Percentiles rank a stretch among this genome's conserved stretches.
Evolutionary conservation across 2,888 invertebrate genomes (phyloP).

Genomic region (Malthinus seriepunctatus): DNA sequence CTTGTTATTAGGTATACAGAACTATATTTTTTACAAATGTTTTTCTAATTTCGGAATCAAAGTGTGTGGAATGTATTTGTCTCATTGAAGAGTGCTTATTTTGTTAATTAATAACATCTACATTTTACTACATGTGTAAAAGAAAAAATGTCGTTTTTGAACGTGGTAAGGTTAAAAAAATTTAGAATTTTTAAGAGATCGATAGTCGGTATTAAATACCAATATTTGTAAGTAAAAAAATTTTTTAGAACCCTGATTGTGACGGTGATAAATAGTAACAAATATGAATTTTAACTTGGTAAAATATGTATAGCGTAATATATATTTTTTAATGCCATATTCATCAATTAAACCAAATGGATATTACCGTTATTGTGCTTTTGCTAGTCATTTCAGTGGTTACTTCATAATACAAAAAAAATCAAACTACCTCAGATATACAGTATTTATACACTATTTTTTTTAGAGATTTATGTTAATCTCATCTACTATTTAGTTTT

Average conservation of each 20-base stretch:
- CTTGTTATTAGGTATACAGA: no score
- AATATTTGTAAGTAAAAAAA: constrained; percentile 9
- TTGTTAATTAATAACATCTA: constrained; percentile 17
- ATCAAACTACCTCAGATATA: constrained; percentile 44
- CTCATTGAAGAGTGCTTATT: neutral
- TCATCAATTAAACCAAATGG: constrained; percentile 45
- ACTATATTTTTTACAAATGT: no score
- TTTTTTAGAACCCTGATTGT: constrained; percentile 43
- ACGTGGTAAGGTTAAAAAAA: constrained; percentile 21
- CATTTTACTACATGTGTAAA: constrained; percentile 18
- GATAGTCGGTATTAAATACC: constrained; percentile 22
- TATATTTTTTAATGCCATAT: constrained; percentile 33
- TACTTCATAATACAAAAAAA: constrained; percentile 37
- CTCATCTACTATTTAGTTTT: constrained; percentile 23
- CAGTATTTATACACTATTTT: constrained; percentile 42
- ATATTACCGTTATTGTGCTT: constrained; percentile 45
- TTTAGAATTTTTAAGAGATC: constrained; percentile 21
- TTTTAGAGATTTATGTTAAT: constrained; percentile 22
- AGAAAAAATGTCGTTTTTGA: constrained; percentile 28
- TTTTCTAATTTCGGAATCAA: no score
- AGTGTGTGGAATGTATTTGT: neutral
- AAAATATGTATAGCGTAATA: constrained; percentile 4
- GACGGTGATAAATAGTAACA: constrained; percentile 34
- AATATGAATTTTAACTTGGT: constrained; percentile 25
- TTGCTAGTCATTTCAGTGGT: constrained; percentile 42